Conservation (phyloP, 2,113 vertebrate genomes). For the Hemichromis elongatus region DNA sequence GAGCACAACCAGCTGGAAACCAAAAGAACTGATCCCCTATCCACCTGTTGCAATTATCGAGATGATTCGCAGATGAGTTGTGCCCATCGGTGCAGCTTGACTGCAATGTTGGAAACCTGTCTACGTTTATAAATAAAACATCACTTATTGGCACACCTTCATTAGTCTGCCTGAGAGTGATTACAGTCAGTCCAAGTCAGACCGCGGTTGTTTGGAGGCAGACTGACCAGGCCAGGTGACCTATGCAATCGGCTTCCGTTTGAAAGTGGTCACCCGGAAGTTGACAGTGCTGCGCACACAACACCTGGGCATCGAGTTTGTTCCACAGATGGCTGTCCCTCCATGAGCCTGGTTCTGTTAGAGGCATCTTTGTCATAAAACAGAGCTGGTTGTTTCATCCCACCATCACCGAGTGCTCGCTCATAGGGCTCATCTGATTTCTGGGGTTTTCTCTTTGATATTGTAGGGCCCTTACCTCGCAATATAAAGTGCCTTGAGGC, state of each 20-base stretch:
- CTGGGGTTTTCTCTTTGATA: background rate
- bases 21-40: background rate
- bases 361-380: background rate
- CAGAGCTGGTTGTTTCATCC: background rate
- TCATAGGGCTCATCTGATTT: background rate
- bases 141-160: background rate
- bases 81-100: background rate
- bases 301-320: background rate
- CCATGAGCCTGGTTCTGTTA: background rate
- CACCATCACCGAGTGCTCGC: background rate
- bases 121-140: background rate
- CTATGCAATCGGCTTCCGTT: rapidly evolving
- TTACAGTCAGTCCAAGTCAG: rapidly evolving
- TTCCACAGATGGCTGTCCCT: background rate
- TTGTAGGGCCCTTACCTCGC: rapidly evolving
- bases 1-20: background rate
- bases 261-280: background rate
- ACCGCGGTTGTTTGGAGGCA: background rate
- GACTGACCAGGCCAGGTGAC: background rate
- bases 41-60: rapidly evolving
- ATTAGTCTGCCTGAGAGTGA: background rate
- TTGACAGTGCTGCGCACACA: background rate
- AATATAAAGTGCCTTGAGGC: background rate
- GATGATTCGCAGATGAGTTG: background rate
- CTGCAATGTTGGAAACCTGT: background rate